Evolutionary conservation across 1,140 invertebrate species (phyloP).

Genomic region (Megathymus violae): DNA sequence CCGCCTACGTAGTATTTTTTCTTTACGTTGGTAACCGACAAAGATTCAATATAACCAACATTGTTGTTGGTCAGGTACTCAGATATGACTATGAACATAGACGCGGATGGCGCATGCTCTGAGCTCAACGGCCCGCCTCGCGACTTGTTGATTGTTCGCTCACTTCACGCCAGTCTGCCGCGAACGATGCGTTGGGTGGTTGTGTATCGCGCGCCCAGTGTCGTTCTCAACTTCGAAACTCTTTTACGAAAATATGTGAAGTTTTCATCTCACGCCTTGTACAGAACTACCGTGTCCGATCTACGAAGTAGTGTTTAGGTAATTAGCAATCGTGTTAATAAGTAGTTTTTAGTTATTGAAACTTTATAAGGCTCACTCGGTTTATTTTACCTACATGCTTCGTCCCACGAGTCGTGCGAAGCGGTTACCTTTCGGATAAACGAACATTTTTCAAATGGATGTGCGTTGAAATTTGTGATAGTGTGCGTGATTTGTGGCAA

Average conservation of each 20-base stretch:
- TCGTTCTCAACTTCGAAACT: conserved; percentile 75
- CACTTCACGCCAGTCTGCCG: conserved; percentile 77
- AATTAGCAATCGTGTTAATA: conserved; percentile 51
- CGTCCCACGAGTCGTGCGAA: conserved; percentile 76
- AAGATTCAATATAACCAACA: conserved; percentile 41
- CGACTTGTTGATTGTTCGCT: conserved; percentile 82
- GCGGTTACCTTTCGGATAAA: conserved; percentile 81
- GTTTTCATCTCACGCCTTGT: conserved; percentile 66
- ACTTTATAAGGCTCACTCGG: conserved; percentile 78
- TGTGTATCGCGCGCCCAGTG: conserved; percentile 60
- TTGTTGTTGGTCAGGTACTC: conserved; percentile 53
- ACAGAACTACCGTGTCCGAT: conserved; percentile 59
- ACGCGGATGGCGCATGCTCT: conserved; percentile 73
- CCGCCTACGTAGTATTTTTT: neutral
- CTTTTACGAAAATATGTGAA: conserved; percentile 81
- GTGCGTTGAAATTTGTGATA: conserved; percentile 78
- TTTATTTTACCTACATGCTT: conserved; percentile 81
- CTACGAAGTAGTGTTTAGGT: conserved; percentile 56
- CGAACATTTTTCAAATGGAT: conserved; percentile 83
- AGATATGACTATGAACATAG: conserved; percentile 65
- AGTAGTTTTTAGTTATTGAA: conserved; percentile 78
- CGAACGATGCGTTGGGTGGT: conserved; percentile 77
- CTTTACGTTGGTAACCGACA: neutral
- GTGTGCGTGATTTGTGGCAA: conserved; percentile 77
- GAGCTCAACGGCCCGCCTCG: conserved; percentile 63